Evolutionary conservation across 2,888 invertebrate species (phyloP), one percentile per base, ranked within the genome.

Genomic region (Phymatocera aterrima): DNA sequence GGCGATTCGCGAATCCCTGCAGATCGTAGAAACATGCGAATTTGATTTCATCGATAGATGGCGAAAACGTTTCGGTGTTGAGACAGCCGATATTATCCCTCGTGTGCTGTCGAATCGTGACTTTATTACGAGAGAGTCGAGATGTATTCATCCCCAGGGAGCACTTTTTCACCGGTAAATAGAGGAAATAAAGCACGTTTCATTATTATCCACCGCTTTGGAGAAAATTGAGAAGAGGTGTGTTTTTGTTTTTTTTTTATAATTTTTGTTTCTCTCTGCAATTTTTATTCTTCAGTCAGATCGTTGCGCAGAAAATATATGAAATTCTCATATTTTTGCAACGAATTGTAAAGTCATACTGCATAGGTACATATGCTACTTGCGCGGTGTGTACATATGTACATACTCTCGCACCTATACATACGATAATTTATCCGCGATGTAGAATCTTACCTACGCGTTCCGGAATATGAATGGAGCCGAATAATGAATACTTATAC

Each of bases 71-170:
- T n/a, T n/a, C n/a, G n/a, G n/a, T n/a, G n/a, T n/a, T n/a, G n/a
- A n/a, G n/a, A n/a, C n/a, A n/a, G n/a, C n/a, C n/a, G n/a, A n/a
- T n/a, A n/a, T n/a, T n/a, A n/a, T n/a, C n/a, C 54, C 21, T 8
- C 6, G n/a, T 21, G 21, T 37, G 43, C 68, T 15, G 43, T 68
- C 24, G 46, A 68, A 68, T 46, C 68, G 40, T 68, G 68, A 68
- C 68, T 68, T 46, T 43, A 43, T 68, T 43, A 40, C 43, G 12
- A 15, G 18, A 34, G 37, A 43, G 12, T 46, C 43, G 18, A n/a
- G n/a, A 40, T 64, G 18, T 3, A 64, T 64, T 37, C 18, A 64
- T 34, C 18, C 37, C 18, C 6, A 18, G 28, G 60, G 60, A 28
- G n/a, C 21, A 60, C 24, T 60, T 21, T 21, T n/a, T 51, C 21